phyloP scores from a whole-genome alignment of 2,113 vertebrate species.

The Scomber japonicus region DNA sequence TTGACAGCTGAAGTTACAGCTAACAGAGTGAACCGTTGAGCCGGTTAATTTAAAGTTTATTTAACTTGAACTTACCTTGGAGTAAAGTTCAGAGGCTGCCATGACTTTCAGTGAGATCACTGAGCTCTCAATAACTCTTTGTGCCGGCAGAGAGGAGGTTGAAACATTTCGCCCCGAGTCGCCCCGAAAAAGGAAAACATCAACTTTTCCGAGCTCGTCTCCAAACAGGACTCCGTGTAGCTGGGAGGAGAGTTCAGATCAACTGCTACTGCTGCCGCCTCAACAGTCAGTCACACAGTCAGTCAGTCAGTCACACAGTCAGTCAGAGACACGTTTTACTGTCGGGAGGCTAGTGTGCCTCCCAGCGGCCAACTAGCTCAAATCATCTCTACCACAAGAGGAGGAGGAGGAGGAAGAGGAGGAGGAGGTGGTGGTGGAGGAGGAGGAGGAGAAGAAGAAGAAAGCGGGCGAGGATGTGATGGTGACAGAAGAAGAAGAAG shows the following conservation, averaged over 20 bases:
- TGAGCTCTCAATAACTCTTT: neutral
- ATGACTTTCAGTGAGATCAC: constrained; percentile 73
- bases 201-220: constrained; percentile 12
- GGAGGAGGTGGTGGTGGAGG: too few species aligned
- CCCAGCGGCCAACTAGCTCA: constrained; percentile 61
- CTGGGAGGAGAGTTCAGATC: neutral
- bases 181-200: neutral
- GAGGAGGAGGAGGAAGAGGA: neutral
- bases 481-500: too few species aligned
- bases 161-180: constrained; percentile 10
- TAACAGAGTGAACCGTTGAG: constrained; percentile 8
- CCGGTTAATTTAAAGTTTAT: neutral
- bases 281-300: neutral
- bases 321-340: constrained; percentile 15
- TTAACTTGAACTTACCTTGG: constrained; percentile 86
- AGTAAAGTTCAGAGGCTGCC: constrained; percentile 91
- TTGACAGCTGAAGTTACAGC: neutral
- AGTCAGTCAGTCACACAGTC: constrained; percentile 9
- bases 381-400: neutral
- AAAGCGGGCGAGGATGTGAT: neutral
- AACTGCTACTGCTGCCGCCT: neutral
- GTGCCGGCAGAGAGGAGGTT: neutral
- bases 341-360: constrained; percentile 61
- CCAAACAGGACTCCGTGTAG: neutral
- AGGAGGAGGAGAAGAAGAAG: neutral